phyloP scores from a whole-genome alignment of 2,797 vertebrate species.

The Calcarius lapponicus region DNA sequence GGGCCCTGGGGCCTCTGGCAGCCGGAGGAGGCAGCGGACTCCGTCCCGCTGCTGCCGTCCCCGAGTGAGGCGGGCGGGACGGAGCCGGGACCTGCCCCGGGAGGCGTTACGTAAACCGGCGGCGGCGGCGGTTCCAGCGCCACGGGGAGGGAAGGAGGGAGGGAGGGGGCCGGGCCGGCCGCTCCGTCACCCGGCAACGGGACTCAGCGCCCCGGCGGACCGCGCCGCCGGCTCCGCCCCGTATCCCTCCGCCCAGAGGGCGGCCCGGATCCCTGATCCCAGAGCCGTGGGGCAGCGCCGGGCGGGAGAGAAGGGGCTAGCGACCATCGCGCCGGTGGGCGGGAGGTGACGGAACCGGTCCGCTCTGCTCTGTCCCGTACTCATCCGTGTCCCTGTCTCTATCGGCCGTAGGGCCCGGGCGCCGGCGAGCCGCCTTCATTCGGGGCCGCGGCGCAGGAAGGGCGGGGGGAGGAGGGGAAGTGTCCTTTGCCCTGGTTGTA shows the following conservation, averaged over 20 bases:
- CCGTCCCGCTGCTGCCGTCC: conserved; percentile 73
- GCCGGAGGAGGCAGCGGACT: conserved; percentile 64
- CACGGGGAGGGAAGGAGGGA: conserved; percentile 51
- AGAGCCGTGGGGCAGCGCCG: rapidly evolving
- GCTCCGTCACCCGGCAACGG: conserved; percentile 87
- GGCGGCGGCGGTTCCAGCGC: conserved; percentile 60
- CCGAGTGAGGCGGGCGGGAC: conserved; percentile 71
- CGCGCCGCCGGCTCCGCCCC: conserved; percentile 70
- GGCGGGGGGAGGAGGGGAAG: background rate
- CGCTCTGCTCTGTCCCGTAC: background rate
- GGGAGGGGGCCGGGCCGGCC: conserved; percentile 25
- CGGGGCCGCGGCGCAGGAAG: background rate
- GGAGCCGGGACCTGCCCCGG: conserved; percentile 73
- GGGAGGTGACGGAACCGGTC: rapidly evolving
- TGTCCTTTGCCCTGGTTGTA: background rate
- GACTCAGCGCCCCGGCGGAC: conserved; percentile 75
- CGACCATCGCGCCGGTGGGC: rapidly evolving
- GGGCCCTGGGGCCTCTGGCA: conserved; percentile 60
- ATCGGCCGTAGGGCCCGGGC: too few relatives aligned
- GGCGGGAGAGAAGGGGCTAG: rapidly evolving
- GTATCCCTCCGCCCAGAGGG: conserved; percentile 84
- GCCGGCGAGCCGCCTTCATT: background rate
- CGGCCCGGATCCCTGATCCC: background rate
- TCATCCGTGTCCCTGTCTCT: background rate
- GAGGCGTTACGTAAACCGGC: conserved; percentile 80